Evolutionary conservation across 1,140 invertebrate genomes (phyloP).

Genomic region (Trichonephila inaurata): DNA sequence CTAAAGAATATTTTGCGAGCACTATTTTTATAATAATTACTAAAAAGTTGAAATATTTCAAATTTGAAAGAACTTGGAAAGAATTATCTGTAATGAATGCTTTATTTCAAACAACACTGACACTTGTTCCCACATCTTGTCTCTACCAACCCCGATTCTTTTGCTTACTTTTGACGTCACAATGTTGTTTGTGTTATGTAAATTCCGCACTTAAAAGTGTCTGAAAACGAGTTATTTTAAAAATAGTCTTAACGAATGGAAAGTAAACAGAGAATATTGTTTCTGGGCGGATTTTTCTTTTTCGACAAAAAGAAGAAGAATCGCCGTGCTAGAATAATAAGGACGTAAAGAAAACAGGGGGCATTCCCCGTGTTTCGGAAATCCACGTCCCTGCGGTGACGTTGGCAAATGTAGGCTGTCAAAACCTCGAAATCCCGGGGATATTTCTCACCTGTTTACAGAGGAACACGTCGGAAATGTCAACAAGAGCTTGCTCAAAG

Average conservation of each 20-base stretch:
- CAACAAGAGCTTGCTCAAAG: slow-evolving; percentile 58
- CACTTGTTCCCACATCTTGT: too few relatives aligned
- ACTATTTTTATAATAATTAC: too few relatives aligned
- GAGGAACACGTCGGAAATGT: slow-evolving; percentile 64
- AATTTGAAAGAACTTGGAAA: too few relatives aligned
- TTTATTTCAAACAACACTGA: too few relatives aligned
- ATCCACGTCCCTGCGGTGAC: neutral
- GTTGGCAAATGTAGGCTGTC: slow-evolving; percentile 45
- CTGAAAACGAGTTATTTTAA: neutral
- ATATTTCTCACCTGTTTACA: slow-evolving; percentile 65
- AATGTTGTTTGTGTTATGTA: neutral
- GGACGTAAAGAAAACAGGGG: slow-evolving; percentile 18
- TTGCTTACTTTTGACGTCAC: neutral
- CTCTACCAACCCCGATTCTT: too few relatives aligned
- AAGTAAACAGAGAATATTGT: slow-evolving; percentile 51
- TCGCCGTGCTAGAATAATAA: neutral
- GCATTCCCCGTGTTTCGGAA: slow-evolving; percentile 31
- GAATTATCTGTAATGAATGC: too few relatives aligned
- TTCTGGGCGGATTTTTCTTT: neutral
- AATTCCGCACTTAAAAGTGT: neutral
- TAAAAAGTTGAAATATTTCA: too few relatives aligned
- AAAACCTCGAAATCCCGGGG: slow-evolving; percentile 7
- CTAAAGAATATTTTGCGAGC: too few relatives aligned
- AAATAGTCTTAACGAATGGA: neutral
- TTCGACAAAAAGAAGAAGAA: neutral